phyloP scores from a whole-genome alignment of 30 jellyfish, hydroid and myxozoan genomes.

The Nemopilema nomurai region DNA sequence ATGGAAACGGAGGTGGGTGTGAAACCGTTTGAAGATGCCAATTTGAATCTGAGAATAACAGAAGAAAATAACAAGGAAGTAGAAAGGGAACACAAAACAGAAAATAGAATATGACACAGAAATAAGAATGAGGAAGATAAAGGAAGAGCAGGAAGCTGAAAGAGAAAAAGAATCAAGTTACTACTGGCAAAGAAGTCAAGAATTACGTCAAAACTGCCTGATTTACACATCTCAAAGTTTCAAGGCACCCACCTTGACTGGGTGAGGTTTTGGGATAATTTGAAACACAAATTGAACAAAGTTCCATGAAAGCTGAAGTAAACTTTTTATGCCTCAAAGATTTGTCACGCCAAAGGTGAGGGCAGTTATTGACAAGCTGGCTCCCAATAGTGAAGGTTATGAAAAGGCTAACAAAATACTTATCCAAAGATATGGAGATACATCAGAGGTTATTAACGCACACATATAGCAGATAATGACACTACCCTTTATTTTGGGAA shows the following conservation, averaged over 20 bases:
- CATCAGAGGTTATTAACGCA: slow-evolving; percentile 57
- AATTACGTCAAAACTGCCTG: slow-evolving; percentile 46
- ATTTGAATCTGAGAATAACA: slow-evolving; percentile 8
- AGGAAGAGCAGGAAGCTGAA: slow-evolving; percentile 34
- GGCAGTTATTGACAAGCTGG: slow-evolving; percentile 41
- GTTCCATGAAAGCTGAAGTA: slow-evolving; percentile 26
- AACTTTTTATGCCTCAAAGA: slow-evolving; percentile 62
- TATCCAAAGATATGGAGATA: slow-evolving; percentile 40
- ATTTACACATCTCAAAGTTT: slow-evolving; percentile 44
- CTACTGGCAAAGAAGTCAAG: slow-evolving; percentile 38
- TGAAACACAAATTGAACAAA: slow-evolving; percentile 48
- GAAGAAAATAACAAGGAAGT: slow-evolving; percentile 52
- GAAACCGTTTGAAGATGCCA: slow-evolving; percentile 31
- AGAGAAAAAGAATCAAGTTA: slow-evolving; percentile 36
- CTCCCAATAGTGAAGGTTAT: slow-evolving; percentile 49
- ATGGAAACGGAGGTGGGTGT: not conserved
- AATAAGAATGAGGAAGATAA: slow-evolving; percentile 30
- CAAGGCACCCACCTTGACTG: slow-evolving; percentile 68
- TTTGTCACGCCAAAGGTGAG: slow-evolving; percentile 40
- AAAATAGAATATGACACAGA: slow-evolving; percentile 2
- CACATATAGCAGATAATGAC: slow-evolving; percentile 57
- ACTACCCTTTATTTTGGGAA: slow-evolving; percentile 44
- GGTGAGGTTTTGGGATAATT: slow-evolving; percentile 62
- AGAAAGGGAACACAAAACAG: not conserved
- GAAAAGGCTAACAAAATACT: slow-evolving; percentile 51